phyloP scores from a whole-genome alignment of 2,797 vertebrate genomes.

The Paramormyrops hopkinsi region DNA sequence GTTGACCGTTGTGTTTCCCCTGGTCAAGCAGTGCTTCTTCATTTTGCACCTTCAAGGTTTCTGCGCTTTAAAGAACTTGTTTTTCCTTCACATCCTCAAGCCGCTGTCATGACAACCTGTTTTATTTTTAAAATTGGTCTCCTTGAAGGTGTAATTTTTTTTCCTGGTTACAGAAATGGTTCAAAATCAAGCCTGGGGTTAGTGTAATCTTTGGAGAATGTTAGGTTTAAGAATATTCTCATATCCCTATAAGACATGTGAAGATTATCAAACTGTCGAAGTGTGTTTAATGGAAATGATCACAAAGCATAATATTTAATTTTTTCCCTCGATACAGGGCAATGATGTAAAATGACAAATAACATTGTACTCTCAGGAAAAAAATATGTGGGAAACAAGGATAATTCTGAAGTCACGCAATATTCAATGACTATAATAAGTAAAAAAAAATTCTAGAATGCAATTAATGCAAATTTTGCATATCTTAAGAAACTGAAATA shows the following conservation, averaged over 20 bases:
- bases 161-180: conserved; percentile 51
- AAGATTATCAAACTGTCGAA: neutral
- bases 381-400: neutral
- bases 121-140: conserved; percentile 57
- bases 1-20: conserved; percentile 25
- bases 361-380: neutral
- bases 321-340: neutral
- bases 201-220: conserved; percentile 36
- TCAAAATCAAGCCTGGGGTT: conserved; percentile 47
- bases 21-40: conserved; percentile 20
- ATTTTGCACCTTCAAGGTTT: conserved; percentile 39
- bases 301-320: neutral
- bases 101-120: conserved; percentile 53
- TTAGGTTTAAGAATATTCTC: conserved; percentile 35
- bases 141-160: conserved; percentile 57
- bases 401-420: neutral
- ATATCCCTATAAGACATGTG: conserved; percentile 53
- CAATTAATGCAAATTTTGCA: neutral
- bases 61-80: conserved; percentile 44
- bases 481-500: neutral
- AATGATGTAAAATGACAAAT: neutral
- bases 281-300: neutral
- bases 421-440: neutral
- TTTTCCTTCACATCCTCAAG: conserved; percentile 44
- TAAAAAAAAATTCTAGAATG: neutral